These are phyloP conservation scores for Spilosoma lubricipeda DNA, from an alignment of 2,888 invertebrate genomes.

Conservation along the genomic window DNA sequence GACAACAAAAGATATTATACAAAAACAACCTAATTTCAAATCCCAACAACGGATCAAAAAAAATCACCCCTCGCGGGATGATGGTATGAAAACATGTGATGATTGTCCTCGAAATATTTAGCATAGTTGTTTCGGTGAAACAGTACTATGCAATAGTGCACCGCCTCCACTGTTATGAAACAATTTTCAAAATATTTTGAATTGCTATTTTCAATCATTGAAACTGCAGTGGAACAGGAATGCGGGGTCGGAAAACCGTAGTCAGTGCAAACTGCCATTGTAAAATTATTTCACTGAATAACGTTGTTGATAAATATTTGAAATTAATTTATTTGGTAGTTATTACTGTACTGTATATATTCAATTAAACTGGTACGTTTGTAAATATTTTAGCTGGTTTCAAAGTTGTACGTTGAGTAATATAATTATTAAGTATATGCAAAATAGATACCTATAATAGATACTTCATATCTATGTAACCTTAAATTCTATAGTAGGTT, in stretches of 20 bases:
- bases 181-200: conserved; percentile 87
- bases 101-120: conserved; percentile 76
- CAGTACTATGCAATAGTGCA: conserved; percentile 71
- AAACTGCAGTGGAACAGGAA: conserved; percentile 80
- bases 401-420: not conserved
- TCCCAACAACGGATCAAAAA: conserved; percentile 2
- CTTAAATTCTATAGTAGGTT: not conserved
- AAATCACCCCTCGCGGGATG: conserved; percentile 16
- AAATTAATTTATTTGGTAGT: conserved; percentile 19
- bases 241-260: conserved; percentile 71
- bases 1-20: not conserved
- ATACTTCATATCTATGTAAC: not conserved
- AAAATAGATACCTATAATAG: not conserved
- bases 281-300: conserved; percentile 60
- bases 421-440: not conserved
- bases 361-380: not conserved
- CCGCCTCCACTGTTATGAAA: conserved; percentile 79
- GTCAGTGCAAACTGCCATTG: conserved; percentile 62
- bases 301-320: conserved; percentile 37
- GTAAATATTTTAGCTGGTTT: not conserved
- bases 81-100: conserved; percentile 57
- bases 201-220: conserved; percentile 86
- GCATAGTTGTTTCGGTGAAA: conserved; percentile 73
- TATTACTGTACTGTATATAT: conserved; percentile 3
- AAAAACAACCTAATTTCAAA: conserved; percentile 1